Base-by-base conservation (phyloP, 2,888 invertebrate genomes). In the Netelia virgata region DNA sequence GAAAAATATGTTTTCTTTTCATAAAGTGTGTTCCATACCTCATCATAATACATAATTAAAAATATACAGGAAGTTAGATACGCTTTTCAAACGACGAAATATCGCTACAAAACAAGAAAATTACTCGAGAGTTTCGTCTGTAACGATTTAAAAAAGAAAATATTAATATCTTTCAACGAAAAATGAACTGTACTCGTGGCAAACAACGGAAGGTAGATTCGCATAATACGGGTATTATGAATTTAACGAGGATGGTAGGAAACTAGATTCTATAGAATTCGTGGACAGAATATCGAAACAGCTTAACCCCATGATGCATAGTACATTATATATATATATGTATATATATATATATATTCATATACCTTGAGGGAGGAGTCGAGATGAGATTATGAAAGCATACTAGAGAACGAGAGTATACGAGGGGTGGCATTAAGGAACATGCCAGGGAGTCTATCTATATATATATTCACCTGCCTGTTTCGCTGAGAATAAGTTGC, bases 201-300 rank as follows among this genome's bases (percentile, higher is more conserved):
- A 50, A 28, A 23, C 50, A 23, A 11, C 9, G 47, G 14, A 8
- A 10, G 47, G 10, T 47, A 47, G 11, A 47, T 47, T 10, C 10
- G 47, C 11, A 47, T 14, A 47, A 14, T 47, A 47, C 1, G 47
- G 47, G 47, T 16, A 55, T 55, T n/a, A 55, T 55, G 55, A 55
- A n/a, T 55, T 9, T 57, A 57, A 57, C 18, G 57, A 57, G n/a
- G 23, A 9, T 5, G 50, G 36, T 6, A 55, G 69, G 53, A 59
- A 16, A 57, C 14, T 43, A 11, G n/a, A 53, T 59, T 64, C 36
- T 50, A 78, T 69, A 73, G 82, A 77, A 78, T 70, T 78, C 28
- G n/a, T 50, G 47, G 47, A 57, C 28, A 50, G 18, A 70, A 78
- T 81, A 61, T 73, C 84, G 63, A 50, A 77, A 64, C 69, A 57